Base-by-base conservation (phyloP, 2,113 vertebrate species). In the Chelonoidis abingdonii region DNA sequence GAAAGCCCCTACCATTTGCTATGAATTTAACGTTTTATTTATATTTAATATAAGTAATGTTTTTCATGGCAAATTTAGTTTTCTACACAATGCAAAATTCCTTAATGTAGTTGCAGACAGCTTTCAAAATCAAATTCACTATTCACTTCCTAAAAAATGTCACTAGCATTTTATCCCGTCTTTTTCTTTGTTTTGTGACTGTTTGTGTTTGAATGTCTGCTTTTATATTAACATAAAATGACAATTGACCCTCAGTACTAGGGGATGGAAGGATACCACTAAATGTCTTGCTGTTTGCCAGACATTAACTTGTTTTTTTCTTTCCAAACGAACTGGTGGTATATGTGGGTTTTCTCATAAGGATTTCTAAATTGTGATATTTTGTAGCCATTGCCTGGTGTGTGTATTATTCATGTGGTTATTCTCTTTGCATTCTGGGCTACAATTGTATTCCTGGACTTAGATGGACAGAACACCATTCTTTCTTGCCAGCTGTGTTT, bases 361-460 rank as follows among this genome's bases (percentile, higher is more conserved):
- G 49, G 57, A 49, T 56, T 87, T 94, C 82, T 54, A 72, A 14
- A 50, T 22, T 84, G 3, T 86, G 44, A 13, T 62, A 25, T 69
- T 87, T 69, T 80, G 24, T 88, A 72, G 89, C 86, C n/a, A 35
- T 84, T 21, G 29, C 75, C 22, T 79, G 4, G 38, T 89, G 52
- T 41, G n/a, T 57, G 83, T 69, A 49, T 5, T 27, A 49, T 6
- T 38, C 14, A 22, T 8, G 69, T 0, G 81, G 5, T 62, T 35
- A 69, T 29, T 69, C 35, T 87, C 53, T 80, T 82, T 89, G 53
- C 2, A 41, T 31, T 19, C 41, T n/a, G 41, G 69, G 7, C 84
- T 81, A 54, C 86, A 72, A 35, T 82, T 85, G 44, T 92, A 69
- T 89, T 86, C 9, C 54, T 35, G n/a, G 31, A 89, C 80, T 89